phyloP scores from a whole-genome alignment of 2,113 vertebrate genomes.

The Menura novaehollandiae region DNA sequence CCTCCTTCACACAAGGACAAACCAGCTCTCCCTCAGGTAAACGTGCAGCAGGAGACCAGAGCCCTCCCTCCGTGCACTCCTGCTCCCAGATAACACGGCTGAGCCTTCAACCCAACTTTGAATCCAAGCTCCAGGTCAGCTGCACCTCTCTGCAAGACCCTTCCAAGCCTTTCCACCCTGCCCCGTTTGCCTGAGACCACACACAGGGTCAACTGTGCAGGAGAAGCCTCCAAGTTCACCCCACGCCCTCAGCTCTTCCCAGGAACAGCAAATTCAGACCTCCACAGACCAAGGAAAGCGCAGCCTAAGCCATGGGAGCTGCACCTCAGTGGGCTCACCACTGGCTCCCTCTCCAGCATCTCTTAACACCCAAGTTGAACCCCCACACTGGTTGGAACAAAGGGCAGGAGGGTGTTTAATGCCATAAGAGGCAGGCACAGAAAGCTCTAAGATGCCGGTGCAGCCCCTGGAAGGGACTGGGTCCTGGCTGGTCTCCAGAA shows the following conservation, averaged over 20 bases:
- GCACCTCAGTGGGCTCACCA: not conserved
- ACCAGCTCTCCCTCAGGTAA: not conserved
- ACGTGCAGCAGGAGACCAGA: not conserved
- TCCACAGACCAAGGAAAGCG: not conserved
- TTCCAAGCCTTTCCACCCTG: not conserved
- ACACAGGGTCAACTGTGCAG: not conserved
- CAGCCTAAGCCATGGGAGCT: not conserved
- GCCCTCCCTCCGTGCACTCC: not conserved
- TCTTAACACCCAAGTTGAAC: not conserved
- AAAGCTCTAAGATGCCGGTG: accelerated
- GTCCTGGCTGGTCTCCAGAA: slow-evolving; percentile 12
- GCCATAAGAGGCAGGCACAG: not conserved
- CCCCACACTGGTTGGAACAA: not conserved
- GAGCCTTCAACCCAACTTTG: not conserved
- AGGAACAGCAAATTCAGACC: not conserved
- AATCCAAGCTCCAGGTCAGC: not conserved
- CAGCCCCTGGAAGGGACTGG: not conserved
- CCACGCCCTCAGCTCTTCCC: not conserved
- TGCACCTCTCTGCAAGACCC: not conserved
- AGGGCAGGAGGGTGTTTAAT: not conserved
- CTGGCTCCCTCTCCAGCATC: not conserved
- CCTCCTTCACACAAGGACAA: not conserved
- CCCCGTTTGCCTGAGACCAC: not conserved
- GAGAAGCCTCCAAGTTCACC: not conserved
- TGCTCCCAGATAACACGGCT: not conserved